Evolutionary conservation across 2,113 vertebrate species (phyloP).

Genomic region (Oreochromis niloticus): DNA sequence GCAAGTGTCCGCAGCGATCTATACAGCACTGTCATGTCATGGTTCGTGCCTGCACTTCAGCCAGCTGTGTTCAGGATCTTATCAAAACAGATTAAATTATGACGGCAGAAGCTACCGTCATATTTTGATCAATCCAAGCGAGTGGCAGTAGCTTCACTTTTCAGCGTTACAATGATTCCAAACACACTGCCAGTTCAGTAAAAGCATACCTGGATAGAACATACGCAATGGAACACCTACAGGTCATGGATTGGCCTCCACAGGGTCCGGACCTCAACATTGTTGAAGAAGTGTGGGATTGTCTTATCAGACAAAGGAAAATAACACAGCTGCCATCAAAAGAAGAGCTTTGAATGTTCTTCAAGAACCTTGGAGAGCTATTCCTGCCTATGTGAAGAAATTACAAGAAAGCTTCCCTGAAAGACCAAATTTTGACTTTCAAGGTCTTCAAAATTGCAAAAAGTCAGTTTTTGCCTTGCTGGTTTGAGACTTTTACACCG

Average conservation of each 20-base stretch:
- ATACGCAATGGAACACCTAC: background rate
- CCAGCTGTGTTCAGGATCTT: background rate
- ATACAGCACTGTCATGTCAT: background rate
- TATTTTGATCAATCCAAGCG: background rate
- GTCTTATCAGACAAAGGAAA: background rate
- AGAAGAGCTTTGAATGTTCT: background rate
- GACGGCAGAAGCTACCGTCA: rapidly evolving
- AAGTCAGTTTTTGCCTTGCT: background rate
- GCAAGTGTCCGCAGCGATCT: background rate
- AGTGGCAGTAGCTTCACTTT: background rate
- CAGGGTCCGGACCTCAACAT: background rate
- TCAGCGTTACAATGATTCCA: background rate
- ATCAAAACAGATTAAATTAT: background rate
- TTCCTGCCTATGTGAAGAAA: background rate
- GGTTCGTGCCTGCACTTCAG: background rate
- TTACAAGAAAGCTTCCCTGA: background rate
- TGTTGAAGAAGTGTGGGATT: background rate
- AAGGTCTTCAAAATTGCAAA: background rate
- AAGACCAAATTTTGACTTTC: background rate
- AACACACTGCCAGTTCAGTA: background rate
- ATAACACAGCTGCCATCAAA: background rate
- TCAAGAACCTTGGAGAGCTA: background rate
- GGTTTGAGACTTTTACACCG: background rate
- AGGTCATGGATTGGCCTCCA: background rate
- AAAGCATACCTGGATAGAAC: background rate